phyloP scores from a whole-genome alignment of 1,140 invertebrate genomes.

The Eulimnadia texana region DNA sequence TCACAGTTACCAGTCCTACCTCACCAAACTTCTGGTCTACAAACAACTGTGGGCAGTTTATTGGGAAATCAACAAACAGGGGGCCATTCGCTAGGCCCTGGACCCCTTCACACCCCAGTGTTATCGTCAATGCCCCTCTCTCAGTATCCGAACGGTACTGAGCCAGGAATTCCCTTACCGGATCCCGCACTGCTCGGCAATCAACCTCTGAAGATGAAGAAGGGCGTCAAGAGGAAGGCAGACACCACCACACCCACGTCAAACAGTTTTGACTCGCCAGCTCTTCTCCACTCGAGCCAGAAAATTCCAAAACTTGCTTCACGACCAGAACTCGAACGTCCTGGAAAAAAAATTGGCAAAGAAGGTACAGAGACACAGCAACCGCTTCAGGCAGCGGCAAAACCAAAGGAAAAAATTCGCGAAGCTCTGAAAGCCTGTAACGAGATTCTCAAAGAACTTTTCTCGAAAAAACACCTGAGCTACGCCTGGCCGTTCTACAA shows the following conservation, averaged over 20 bases:
- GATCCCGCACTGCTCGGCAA: background rate
- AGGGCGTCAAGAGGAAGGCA: conserved; percentile 97
- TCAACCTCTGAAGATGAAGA: conserved; percentile 44
- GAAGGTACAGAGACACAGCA: conserved; percentile 37
- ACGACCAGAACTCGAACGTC: conserved; percentile 82
- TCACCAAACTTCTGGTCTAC: background rate
- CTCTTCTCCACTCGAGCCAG: conserved; percentile 37
- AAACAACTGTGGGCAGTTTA: background rate
- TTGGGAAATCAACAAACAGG: background rate
- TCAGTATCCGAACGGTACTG: background rate
- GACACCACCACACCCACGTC: conserved; percentile 83
- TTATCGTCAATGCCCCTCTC: background rate
- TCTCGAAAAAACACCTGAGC: conserved; percentile 88
- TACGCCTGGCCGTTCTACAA: conserved; percentile 99
- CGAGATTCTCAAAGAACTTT: conserved; percentile 87
- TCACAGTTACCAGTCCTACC: background rate
- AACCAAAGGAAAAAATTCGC: conserved; percentile 50
- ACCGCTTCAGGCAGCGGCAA: conserved; percentile 22
- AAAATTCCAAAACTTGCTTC: conserved; percentile 76
- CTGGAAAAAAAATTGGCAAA: conserved; percentile 76
- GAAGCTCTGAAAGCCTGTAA: conserved; percentile 83
- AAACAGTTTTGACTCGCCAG: conserved; percentile 40
- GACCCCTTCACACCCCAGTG: background rate
- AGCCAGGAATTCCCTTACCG: background rate
- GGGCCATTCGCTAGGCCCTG: background rate